Evolutionary conservation across 2,113 vertebrate species (phyloP), one percentile per base, ranked within the genome.

Genomic region (Pelobates fuscus): DNA sequence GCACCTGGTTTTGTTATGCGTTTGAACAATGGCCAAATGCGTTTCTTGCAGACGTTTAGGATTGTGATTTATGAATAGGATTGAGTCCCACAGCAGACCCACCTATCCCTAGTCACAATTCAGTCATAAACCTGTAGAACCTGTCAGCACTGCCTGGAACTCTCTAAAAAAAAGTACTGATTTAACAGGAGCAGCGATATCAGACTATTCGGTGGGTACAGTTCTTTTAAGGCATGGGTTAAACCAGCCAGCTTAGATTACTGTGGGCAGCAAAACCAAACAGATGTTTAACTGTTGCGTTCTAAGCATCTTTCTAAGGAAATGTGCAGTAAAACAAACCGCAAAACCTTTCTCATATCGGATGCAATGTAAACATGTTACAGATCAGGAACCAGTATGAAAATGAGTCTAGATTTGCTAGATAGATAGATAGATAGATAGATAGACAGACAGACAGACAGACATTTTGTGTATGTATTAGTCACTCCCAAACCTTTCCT

Each of bases 21-120:
- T 58, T 77, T 77, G 73, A 77, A 77, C 64, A 68, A 68, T 61
- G 65, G 64, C 73, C 73, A 77, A 77, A 61, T 25, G 24, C 26
- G 21, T 23, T 44, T 77, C 41, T 41, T 29, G 65, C 32, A 32
- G 26, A 77, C 55, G 17, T 60, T 68, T 61, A 52, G 65, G 55
- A 61, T 30, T 3, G 43, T 76, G 55, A 76, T 77, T 77, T 77
- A 77, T 68, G 57, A 61, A 68, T 52, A 60, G 73, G 64, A 61
- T 61, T 77, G 73, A 68, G 41, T 15, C 65, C 52, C 46, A 57
- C 21, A 68, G 55, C 66, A 68, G 66, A 68, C 64, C 41, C 64
- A 61, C 64, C 72, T 67, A 77, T 77, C 43, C 29, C 55, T 11
- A 30, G 54, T 77, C 65, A 68, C 73, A 61, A 54, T 76, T 46